Evolutionary conservation across 2,113 vertebrate genomes (phyloP), one percentile per base, ranked within the genome.

Genomic region (Cyanocitta stelleri): DNA sequence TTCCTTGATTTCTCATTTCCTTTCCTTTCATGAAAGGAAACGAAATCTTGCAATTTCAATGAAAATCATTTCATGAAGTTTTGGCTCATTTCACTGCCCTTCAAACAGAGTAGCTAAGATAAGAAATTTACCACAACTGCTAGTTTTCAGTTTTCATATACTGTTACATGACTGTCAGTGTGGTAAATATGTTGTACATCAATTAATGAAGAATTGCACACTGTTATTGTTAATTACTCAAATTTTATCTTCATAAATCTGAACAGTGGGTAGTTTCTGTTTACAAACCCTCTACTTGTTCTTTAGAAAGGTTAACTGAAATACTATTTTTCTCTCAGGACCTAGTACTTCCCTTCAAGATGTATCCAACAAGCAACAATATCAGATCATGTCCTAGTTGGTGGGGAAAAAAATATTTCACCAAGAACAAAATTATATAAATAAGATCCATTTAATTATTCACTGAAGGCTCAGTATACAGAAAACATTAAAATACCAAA

Each of bases 371-470:
- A 92, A 84, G 32, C 37, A 27, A 63, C 0, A 4, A 49, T 32
- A 88, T 12, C 37, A 66, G 83, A 56, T 41, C 20, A 48, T 22
- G 16, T 74, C 41, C 22, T 18, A 37, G n/a, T 69, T 51, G 56
- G 19, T 32, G 27, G 15, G 9, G 17, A 14, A 78, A 80, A 82
- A 63, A 77, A 22, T 7, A 59, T 9, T 76, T 76, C 55, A 72
- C 54, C 4, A 5, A 91, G 27, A 93, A 62, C 21, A 82, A 19
- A 80, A 9, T 73, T 27, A 62, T 79, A 74, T n/a, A 87, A 90
- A 76, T 66, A 82, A 51, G n/a, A 33, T 93, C 80, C 17, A 94
- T 95, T 89, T 94, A 94, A 96, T 96, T 41, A 87, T 32, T 85
- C 37, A 83, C n/a, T 39, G 59, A 85, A 87, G 30, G 43, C 37